Percentiles rank a stretch among this genome's conserved stretches.
phyloP scores from a whole-genome alignment of 2,888 invertebrate species.

The Cheilosia soror region DNA sequence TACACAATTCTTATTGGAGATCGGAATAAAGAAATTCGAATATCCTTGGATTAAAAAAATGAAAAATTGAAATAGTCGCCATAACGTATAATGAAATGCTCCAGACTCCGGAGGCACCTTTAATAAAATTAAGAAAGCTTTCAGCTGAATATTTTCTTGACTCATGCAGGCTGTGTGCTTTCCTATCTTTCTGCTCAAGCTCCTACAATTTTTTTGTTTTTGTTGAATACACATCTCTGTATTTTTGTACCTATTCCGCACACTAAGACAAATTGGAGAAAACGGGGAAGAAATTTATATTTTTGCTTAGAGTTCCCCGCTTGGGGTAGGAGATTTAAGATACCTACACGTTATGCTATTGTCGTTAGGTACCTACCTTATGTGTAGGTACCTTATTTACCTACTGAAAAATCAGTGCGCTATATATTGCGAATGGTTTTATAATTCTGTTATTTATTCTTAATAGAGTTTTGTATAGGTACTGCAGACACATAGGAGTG shows the following conservation, averaged over 20 bases:
- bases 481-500: neutral
- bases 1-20: too few species aligned
- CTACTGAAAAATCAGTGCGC: constrained; percentile 9
- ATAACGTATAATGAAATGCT: too few species aligned
- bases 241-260: constrained; percentile 19
- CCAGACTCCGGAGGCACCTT: neutral
- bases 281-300: constrained; percentile 31
- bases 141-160: neutral
- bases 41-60: too few species aligned
- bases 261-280: constrained; percentile 34
- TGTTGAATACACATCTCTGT: neutral
- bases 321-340: constrained; percentile 1
- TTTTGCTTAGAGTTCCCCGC: constrained; percentile 14
- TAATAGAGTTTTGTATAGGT: neutral
- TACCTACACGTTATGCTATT: neutral
- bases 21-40: too few species aligned
- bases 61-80: too few species aligned
- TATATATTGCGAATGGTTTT: neutral
- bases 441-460: neutral
- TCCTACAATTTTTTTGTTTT: neutral
- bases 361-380: constrained; percentile 12
- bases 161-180: neutral
- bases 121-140: constrained; percentile 5
- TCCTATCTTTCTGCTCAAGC: neutral
- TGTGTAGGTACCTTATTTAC: constrained; percentile 3